These are phyloP conservation scores for Pituophis catenifer DNA, from an alignment of 2,113 vertebrate genomes.

Conservation along the genomic window DNA sequence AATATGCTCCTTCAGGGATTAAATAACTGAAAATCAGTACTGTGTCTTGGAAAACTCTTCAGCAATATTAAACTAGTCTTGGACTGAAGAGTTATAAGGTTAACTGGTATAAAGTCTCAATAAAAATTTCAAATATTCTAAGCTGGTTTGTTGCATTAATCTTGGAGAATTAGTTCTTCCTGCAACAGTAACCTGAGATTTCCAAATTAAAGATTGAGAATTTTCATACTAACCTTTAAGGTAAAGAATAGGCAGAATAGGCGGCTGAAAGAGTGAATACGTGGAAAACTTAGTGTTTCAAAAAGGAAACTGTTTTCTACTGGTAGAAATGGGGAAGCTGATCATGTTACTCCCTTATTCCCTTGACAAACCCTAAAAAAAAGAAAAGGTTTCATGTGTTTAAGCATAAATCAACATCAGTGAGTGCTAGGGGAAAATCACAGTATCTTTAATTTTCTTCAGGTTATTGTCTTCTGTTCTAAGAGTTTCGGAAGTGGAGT, in stretches of 20 bases:
- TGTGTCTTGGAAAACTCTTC: background rate
- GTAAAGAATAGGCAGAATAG: background rate
- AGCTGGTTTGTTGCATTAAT: background rate
- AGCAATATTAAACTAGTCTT: background rate
- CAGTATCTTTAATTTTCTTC: constrained; percentile 54
- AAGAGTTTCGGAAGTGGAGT: constrained; percentile 96
- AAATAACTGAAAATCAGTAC: background rate
- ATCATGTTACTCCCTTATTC: background rate
- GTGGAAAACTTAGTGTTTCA: background rate
- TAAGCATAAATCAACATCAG: background rate
- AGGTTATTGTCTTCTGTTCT: constrained; percentile 93
- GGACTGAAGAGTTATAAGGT: background rate
- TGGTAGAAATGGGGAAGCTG: background rate
- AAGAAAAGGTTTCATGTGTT: background rate
- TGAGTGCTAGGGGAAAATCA: background rate
- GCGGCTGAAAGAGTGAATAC: background rate
- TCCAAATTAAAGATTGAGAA: constrained; percentile 9
- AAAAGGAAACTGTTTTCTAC: background rate
- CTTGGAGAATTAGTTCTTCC: constrained; percentile 16
- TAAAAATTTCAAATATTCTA: background rate
- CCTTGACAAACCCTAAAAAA: background rate
- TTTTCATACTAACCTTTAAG: background rate
- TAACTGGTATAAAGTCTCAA: background rate
- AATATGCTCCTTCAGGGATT: background rate
- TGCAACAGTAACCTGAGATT: constrained; percentile 12